Base-by-base conservation (phyloP, 92 coral and sea anemone genomes). In the Zoanthus gigantus region DNA sequence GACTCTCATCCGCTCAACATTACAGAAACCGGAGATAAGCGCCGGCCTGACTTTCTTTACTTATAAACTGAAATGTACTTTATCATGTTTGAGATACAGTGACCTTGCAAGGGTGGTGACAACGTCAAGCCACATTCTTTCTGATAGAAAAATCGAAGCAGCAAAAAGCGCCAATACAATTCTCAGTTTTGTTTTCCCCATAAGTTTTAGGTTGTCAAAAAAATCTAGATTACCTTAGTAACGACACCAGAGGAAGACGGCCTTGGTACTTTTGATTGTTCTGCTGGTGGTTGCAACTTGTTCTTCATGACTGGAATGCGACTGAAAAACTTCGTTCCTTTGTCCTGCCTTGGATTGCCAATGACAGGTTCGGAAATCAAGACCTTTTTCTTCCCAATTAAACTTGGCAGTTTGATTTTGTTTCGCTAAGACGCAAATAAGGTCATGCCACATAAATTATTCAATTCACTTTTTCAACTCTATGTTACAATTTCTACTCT, bases 281-380 rank as follows among this genome's bases (percentile, higher is more conserved):
- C 7, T 63, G 34, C 76, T 30, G 44, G 5, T 30, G 48, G 50
- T 72, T 32, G 5, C 0, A 37, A 16, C 34, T 72, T 72, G 53
- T 72, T 72, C 15, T 37, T 72, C 76, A 14, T 72, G 76, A 72
- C 16, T 14, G 76, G 76, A 72, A 72, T 72, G n/a, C 76, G 76
- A 32, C 76, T 72, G 76, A 32, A 72, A 44, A 72, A 72, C 48
- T 72, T 72, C 4, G 76, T 37, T 37, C 5, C 37, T 72, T n/a
- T 72, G 9, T 72, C 50, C 42, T 1, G 42, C 10, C n/a, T 72
- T 9, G 52, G n/a, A 11, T 3, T 31, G 11, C 1, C 74, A 17
- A 1, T 29, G n/a, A 71, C 45, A 71, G 17, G 23, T 2, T 14
- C 30, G 56, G 56, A 3, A 50, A 50, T 2, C 10, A 7, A 50